Base-by-base conservation (phyloP, 1,140 invertebrate genomes). In the Macrostomum lignano region DNA sequence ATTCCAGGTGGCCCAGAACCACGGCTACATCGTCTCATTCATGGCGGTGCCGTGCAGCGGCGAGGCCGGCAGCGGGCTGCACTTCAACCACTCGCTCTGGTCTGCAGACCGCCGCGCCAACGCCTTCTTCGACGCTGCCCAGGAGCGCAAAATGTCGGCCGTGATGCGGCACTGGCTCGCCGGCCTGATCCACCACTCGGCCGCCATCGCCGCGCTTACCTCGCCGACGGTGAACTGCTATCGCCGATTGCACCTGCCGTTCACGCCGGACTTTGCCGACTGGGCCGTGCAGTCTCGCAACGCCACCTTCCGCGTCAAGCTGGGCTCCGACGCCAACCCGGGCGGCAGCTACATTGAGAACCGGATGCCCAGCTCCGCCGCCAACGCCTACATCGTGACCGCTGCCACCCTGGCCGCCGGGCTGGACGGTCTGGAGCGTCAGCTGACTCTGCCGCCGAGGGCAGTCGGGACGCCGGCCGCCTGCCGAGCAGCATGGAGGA, bases 1-100 rank as follows among this genome's bases (percentile, higher is more conserved):
- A n/a, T n/a, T n/a, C n/a, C n/a, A 40, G 22, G 37, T 41, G 4
- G 13, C 25, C 11, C 17, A 11, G n/a, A 23, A 29, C 17, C 13
- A 33, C 10, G 19, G 32, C 10, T 20, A 25, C 14, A 31, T 19
- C 15, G 38, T 35, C 3, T 34, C 33, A n/a, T 41, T 41, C 19
- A 41, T 41, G 40, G 22, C 40, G 3, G 37, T 37, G 25, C 40
- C 40, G 11, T 14, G 22, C 20, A n/a, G 13, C 0, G 10, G 7
- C 6, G 23, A 20, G n/a, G 1, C 2, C 10, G 25, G 17, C n/a
- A 28, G 17, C n/a, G 40, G 38, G 2, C 17, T 29, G 24, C 40
- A 41, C 35, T 35, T 30, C 25, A 41, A 40, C 28, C 38, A 40
- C 25, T 41, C 40, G 15, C 13, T 41, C 3, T 41, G 38, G 38